A percentile compares a stretch with the other conserved stretches of the same genome.
These are phyloP conservation scores for Mesembrinibis cayennensis DNA, from an alignment of 2,113 vertebrate species.

Conservation along the genomic window DNA sequence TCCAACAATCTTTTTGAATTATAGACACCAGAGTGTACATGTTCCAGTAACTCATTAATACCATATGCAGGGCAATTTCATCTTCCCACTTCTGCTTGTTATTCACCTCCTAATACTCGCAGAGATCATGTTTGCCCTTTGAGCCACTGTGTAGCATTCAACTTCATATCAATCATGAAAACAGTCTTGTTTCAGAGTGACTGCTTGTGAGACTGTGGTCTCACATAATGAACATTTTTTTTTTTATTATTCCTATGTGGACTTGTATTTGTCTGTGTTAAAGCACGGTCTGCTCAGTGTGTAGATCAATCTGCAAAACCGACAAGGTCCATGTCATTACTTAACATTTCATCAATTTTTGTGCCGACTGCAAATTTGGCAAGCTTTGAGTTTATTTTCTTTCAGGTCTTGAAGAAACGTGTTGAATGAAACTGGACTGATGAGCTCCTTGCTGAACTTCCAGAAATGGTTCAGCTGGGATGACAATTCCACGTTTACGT, in stretches of 20 bases:
- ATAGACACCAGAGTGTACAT: not conserved
- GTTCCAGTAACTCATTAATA: not conserved
- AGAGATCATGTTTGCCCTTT: not conserved
- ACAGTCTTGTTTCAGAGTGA: not conserved
- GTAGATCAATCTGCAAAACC: not conserved
- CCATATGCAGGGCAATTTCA: not conserved
- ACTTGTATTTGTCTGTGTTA: not conserved
- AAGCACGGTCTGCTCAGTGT: not conserved
- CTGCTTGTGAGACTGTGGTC: not conserved
- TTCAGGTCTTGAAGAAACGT: not conserved
- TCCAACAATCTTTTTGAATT: not conserved
- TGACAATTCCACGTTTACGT: not conserved
- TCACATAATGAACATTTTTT: not conserved
- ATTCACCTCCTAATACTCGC: not conserved
- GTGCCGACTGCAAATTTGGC: not conserved
- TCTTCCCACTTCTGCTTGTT: not conserved
- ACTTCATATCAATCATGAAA: not conserved
- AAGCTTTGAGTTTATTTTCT: constrained; percentile 9
- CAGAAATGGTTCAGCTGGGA: not conserved
- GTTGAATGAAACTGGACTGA: not conserved
- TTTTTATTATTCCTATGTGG: not conserved
- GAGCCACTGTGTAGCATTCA: not conserved
- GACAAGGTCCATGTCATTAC: not conserved
- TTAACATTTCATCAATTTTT: constrained; percentile 24
- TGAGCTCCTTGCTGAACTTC: constrained; percentile 8